Percentiles rank a stretch among this genome's conserved stretches.
phyloP scores from a whole-genome alignment of 1,140 invertebrate genomes.

The Triops longicaudatus region DNA sequence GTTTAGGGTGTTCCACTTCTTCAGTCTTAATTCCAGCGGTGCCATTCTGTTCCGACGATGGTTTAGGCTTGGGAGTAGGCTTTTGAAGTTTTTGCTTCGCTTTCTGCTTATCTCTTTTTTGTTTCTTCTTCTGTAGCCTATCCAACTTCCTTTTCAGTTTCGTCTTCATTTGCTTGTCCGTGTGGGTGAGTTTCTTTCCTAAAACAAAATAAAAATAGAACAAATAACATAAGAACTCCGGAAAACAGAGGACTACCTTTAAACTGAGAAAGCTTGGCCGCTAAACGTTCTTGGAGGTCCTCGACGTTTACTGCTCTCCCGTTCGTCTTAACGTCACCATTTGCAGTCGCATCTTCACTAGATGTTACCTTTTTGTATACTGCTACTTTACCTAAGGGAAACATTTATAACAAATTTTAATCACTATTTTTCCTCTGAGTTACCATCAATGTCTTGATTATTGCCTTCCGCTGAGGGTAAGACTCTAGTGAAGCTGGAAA shows the following conservation, averaged over 20 bases:
- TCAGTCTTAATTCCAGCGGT: background rate
- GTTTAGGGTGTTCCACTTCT: constrained; percentile 34
- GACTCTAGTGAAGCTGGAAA: background rate
- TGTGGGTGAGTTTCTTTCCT: constrained; percentile 43
- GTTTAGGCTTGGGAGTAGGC: constrained; percentile 37
- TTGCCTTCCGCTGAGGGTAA: background rate
- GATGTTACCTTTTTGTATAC: background rate
- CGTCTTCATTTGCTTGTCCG: constrained; percentile 47
- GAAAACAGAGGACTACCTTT: background rate
- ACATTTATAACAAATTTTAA: background rate
- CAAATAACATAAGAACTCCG: background rate
- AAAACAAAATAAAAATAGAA: constrained; percentile 22
- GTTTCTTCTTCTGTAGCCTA: constrained; percentile 43
- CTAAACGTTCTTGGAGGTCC: constrained; percentile 22
- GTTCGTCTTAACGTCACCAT: background rate
- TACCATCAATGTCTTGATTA: background rate
- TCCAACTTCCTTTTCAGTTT: constrained; percentile 46
- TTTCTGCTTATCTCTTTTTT: constrained; percentile 45
- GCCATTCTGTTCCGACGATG: constrained; percentile 31
- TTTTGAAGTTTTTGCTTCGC: constrained; percentile 43
- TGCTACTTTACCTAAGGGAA: background rate
- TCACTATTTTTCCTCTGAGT: background rate
- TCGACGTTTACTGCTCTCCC: constrained; percentile 4
- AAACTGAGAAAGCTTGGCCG: constrained; percentile 22
- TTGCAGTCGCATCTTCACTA: background rate